Evolutionary conservation across 2,888 invertebrate genomes (phyloP).

Genomic region (Tipula helvola): DNA sequence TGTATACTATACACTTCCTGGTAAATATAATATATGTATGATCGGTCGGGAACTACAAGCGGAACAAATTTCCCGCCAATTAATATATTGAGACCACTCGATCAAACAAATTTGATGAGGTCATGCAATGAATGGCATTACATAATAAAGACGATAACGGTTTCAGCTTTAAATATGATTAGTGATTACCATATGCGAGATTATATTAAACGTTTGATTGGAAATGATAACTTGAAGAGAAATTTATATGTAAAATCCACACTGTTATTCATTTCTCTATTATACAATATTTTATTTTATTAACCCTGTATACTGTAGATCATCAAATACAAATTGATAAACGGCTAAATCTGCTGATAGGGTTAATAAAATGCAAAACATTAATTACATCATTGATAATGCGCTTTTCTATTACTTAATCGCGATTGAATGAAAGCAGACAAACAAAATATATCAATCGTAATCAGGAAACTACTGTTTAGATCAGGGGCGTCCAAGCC

Average conservation of each 20-base stretch:
- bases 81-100: background rate
- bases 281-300: background rate
- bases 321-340: background rate
- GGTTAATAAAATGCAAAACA: background rate
- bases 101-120: background rate
- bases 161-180: background rate
- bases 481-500: too few relatives aligned
- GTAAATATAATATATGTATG: background rate
- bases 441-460: background rate
- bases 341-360: background rate
- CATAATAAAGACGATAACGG: background rate
- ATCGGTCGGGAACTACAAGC: background rate
- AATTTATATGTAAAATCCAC: background rate
- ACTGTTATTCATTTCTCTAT: background rate
- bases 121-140: background rate
- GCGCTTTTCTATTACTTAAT: background rate
- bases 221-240: background rate
- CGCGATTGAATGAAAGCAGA: background rate
- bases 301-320: background rate
- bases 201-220: background rate
- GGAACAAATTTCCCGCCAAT: background rate
- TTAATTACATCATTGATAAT: background rate
- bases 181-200: background rate
- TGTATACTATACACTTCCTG: background rate
- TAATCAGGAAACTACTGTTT: background rate